Evolutionary conservation across 2,113 vertebrate genomes (phyloP).

Genomic region (Ptilorrhoa leucosticta): DNA sequence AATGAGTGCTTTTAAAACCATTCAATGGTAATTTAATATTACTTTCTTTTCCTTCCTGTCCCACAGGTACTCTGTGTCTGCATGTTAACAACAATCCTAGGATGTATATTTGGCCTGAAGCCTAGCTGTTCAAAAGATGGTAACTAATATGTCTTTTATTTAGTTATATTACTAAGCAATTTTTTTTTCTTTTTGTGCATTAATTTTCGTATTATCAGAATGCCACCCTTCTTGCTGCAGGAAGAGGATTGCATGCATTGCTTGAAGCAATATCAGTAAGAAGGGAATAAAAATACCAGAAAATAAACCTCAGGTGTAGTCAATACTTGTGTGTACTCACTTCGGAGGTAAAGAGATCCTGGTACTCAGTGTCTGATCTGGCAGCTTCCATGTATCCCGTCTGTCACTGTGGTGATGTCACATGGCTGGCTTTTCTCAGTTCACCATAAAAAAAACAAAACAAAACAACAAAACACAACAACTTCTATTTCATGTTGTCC

Average conservation of each 20-base stretch:
- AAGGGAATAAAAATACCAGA: background rate
- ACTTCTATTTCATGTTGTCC: constrained; percentile 13
- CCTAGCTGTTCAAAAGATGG: constrained; percentile 83
- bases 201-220: background rate
- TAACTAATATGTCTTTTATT: constrained; percentile 42
- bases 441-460: background rate
- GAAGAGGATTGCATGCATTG: background rate
- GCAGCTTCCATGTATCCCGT: background rate
- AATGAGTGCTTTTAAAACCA: background rate
- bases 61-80: constrained; percentile 77
- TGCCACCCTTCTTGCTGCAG: background rate
- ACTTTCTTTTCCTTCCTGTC: background rate
- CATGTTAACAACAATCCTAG: constrained; percentile 76
- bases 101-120: constrained; percentile 82
- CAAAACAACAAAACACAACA: background rate
- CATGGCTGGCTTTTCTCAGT: constrained; percentile 6
- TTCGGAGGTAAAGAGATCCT: background rate
- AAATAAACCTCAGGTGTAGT: background rate
- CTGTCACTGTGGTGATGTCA: constrained; percentile 4
- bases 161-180: background rate
- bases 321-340: background rate
- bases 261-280: background rate
- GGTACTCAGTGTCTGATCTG: background rate
- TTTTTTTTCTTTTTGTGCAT: background rate
- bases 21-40: background rate